These are phyloP conservation scores for Tadarida brasiliensis DNA, from an alignment of 2,797 vertebrate species.

Conservation along the genomic window DNA sequence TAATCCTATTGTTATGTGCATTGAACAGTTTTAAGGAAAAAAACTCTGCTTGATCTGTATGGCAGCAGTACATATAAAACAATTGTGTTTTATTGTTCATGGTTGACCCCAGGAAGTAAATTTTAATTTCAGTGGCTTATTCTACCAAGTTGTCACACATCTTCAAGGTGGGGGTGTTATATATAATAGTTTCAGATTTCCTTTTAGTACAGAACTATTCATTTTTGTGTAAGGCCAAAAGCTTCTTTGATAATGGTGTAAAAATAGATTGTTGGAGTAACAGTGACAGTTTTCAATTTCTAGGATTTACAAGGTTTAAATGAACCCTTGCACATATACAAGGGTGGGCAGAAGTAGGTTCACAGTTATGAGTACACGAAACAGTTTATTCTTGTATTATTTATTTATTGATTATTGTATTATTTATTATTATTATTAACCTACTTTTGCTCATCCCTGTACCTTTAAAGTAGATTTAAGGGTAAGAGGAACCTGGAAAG, in stretches of 20 bases:
- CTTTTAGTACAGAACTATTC: constrained; percentile 54
- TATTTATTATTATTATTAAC: neutral
- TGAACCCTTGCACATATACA: neutral
- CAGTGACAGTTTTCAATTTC: constrained; percentile 29
- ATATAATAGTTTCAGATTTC: constrained; percentile 21
- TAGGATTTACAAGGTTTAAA: constrained; percentile 49
- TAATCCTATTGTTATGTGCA: constrained; percentile 90
- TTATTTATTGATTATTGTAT: neutral
- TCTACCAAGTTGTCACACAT: constrained; percentile 3
- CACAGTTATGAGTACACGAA: neutral
- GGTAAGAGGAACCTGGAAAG: neutral
- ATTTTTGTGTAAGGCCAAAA: constrained; percentile 46
- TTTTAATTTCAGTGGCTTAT: constrained; percentile 62
- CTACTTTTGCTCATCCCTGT: neutral
- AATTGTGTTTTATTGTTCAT: constrained; percentile 62
- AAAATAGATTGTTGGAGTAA: constrained; percentile 32
- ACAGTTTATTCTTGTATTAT: neutral
- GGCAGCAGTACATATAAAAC: constrained; percentile 68
- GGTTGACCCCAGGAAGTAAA: constrained; percentile 51
- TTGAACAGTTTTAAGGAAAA: constrained; percentile 84
- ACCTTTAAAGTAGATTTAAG: constrained; percentile 31
- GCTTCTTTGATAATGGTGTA: constrained; percentile 20
- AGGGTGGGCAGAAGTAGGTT: neutral
- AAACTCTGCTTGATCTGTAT: constrained; percentile 74
- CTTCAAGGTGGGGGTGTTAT: neutral